Percentiles rank a stretch among this genome's conserved stretches.
Conservation (phyloP, 2,113 vertebrate genomes). For the Theristicus caerulescens region DNA sequence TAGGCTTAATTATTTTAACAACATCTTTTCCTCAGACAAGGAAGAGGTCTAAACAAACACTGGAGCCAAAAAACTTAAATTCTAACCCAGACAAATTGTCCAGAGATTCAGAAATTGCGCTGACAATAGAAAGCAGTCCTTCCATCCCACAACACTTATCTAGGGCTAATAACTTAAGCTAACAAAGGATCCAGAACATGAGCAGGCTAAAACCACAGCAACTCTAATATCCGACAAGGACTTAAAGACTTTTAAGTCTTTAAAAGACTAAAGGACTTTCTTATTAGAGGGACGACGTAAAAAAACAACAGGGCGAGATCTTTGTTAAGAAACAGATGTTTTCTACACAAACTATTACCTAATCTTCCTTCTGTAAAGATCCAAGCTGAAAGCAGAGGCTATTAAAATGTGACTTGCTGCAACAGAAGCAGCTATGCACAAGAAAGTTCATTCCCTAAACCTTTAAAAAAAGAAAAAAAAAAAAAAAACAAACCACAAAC, state of each 20-base stretch:
- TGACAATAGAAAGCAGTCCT: slow-evolving; percentile 29
- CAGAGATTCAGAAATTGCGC: slow-evolving; percentile 30
- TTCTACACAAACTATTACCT: slow-evolving; percentile 22
- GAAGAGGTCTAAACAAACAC: slow-evolving; percentile 38
- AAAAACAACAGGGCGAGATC: neutral
- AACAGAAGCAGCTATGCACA: neutral
- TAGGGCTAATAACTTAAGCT: slow-evolving; percentile 45
- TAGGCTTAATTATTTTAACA: slow-evolving; percentile 58
- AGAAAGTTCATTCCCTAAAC: neutral
- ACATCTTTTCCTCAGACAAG: slow-evolving; percentile 7
- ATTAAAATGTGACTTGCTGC: neutral
- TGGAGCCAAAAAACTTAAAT: slow-evolving; percentile 38
- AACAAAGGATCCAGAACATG: slow-evolving; percentile 40
- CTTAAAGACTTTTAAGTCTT: slow-evolving; percentile 8
- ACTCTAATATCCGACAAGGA: neutral
- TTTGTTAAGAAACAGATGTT: slow-evolving; percentile 37
- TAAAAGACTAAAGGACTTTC: slow-evolving; percentile 9
- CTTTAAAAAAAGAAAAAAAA: neutral
- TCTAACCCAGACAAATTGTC: slow-evolving; percentile 45
- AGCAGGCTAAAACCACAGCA: slow-evolving; percentile 47
- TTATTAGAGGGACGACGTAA: neutral
- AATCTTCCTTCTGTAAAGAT: slow-evolving; percentile 1
- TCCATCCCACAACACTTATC: slow-evolving; percentile 29
- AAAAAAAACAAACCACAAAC: neutral
- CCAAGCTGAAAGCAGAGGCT: neutral